A percentile compares a stretch with the other conserved stretches of the same genome.
These are phyloP conservation scores for Limnephilus auricula DNA, from an alignment of 2,888 invertebrate species.

Conservation along the genomic window DNA sequence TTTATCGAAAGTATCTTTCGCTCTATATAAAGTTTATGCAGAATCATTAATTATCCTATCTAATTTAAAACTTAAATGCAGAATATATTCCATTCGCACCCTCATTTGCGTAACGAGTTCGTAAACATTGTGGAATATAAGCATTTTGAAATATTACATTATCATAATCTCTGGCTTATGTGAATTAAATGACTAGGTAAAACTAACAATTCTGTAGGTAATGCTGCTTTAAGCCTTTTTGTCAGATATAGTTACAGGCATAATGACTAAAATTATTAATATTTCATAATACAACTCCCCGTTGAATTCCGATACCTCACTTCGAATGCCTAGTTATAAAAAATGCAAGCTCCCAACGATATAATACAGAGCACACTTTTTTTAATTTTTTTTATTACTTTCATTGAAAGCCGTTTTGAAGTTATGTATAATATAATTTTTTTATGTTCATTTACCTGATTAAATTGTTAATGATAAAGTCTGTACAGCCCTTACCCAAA, in stretches of 20 bases:
- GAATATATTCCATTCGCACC: conserved; percentile 8
- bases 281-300: too few relatives aligned
- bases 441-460: too few relatives aligned
- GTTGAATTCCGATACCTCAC: too few relatives aligned
- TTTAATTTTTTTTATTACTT: too few relatives aligned
- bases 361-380: too few relatives aligned
- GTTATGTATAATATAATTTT: too few relatives aligned
- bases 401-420: too few relatives aligned
- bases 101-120: conserved; percentile 11
- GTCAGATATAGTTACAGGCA: neutral
- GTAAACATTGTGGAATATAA: neutral
- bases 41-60: neutral
- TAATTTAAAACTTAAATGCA: neutral
- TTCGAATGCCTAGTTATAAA: too few relatives aligned
- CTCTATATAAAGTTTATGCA: neutral
- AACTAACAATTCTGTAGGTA: neutral
- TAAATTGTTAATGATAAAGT: too few relatives aligned
- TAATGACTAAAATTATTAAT: too few relatives aligned
- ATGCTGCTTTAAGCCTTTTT: neutral
- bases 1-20: neutral
- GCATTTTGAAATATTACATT: conserved; percentile 25
- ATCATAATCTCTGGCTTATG: neutral
- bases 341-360: too few relatives aligned
- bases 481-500: too few relatives aligned
- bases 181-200: neutral